Evolutionary conservation across 2,888 invertebrate genomes (phyloP), one percentile per base, ranked within the genome.

Genomic region (Molanna angustata): DNA sequence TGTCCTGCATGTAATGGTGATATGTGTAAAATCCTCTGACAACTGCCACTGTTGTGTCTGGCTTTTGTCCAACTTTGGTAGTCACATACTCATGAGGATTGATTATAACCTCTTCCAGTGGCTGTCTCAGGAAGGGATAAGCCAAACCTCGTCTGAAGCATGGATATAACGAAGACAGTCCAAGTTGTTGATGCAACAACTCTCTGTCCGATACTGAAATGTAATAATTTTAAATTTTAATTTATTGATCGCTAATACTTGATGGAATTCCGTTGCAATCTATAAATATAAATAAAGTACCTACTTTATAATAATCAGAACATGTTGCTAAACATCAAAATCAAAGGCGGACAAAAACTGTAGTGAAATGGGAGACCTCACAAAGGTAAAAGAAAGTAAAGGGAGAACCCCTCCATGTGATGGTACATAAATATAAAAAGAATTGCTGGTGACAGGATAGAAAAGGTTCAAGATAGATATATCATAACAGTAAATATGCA

Each of bases 1-100:
- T 81, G 65, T 97, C 90, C 70, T 97, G 96, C 85, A 94, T 88
- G 69, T 99, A 99, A 70, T 99, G 99, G 68, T 94, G 89, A 71
- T 99, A 99, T 14, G 85, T 78, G 67, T 99, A 99, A 58, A 83
- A 80, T 1, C 99, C 99, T 58, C 85, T 78, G 2, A 98, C 86
- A 21, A 86, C 57, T 35, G 75, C 74, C 1, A 67, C 61, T 1
- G 62, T 67, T 1, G 67, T 66, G 31, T 70, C 71, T 63, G 61
- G 49, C 65, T 69, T 6, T 61, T 31, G 20, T 71, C 72, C 67
- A 7, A 46, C 54, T 54, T 72, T 68, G 1, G 69, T 53, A 0
- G 71, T 61, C 6, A 86, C 66, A 1, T 80, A 80, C 63, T 85
- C 78, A 65, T 94, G 94, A 0, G 90, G 87, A 69, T 90, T 90